Evolutionary conservation across 2,113 vertebrate genomes (phyloP).

Genomic region (Azemiops feae): DNA sequence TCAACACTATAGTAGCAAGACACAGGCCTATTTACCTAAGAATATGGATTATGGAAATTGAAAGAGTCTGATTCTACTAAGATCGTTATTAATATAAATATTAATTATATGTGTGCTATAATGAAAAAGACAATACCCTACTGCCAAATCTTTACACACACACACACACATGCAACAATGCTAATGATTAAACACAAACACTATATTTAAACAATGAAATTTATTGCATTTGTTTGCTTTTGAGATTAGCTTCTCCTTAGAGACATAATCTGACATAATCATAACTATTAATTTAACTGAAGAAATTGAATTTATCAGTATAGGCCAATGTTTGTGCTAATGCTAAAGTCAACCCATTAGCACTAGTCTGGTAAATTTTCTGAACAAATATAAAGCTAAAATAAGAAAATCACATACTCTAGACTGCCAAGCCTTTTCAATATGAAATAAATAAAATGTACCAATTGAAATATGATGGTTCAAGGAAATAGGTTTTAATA

Average conservation of each 20-base stretch:
- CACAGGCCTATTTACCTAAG: neutral
- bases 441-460: neutral
- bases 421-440: neutral
- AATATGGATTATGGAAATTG: neutral
- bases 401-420: neutral
- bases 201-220: neutral
- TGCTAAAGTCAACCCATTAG: too few relatives aligned
- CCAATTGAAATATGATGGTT: neutral
- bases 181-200: neutral
- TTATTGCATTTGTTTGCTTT: neutral
- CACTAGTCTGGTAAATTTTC: neutral
- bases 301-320: neutral
- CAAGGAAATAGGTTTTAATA: neutral
- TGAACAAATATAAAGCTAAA: neutral
- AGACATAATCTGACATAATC: neutral
- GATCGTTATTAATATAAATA: neutral
- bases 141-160: neutral
- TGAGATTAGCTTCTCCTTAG: neutral
- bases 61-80: neutral
- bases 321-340: neutral
- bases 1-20: neutral
- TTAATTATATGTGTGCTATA: neutral
- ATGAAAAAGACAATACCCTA: neutral
- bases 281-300: neutral
- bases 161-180: neutral